Conservation (phyloP, 2,888 invertebrate species). For the Hipparchia semele region DNA sequence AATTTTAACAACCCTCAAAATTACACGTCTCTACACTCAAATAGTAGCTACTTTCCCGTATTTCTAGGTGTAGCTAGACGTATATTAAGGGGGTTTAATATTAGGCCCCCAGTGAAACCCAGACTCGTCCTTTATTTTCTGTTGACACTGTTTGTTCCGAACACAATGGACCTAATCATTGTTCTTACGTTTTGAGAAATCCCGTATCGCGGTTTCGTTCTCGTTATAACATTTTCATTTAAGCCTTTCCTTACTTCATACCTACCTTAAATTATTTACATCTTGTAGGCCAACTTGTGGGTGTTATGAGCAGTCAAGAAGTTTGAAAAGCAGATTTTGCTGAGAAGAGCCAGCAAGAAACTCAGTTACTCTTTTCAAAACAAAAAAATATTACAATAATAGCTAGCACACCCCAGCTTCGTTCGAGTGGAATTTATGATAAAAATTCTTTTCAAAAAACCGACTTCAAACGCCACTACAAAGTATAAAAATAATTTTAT, state of each 20-base stretch:
- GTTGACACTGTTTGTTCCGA: conserved; percentile 64
- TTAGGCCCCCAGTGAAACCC: conserved; percentile 53
- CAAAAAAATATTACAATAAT: too few relatives aligned
- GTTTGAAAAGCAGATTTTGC: too few relatives aligned
- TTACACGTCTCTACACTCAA: neutral
- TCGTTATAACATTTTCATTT: conserved; percentile 19
- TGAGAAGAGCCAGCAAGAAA: too few relatives aligned
- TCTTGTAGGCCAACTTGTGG: too few relatives aligned
- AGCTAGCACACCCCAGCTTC: too few relatives aligned
- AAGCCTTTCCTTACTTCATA: conserved; percentile 2
- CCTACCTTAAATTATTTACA: neutral
- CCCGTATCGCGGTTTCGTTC: conserved; percentile 36
- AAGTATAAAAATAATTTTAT: too few relatives aligned
- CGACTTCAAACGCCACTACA: too few relatives aligned
- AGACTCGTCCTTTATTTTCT: conserved; percentile 61
- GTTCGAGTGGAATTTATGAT: too few relatives aligned
- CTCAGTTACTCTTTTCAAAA: too few relatives aligned
- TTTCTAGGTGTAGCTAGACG: conserved; percentile 17
- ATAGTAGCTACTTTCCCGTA: neutral
- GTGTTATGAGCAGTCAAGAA: too few relatives aligned
- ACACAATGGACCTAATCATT: conserved; percentile 61
- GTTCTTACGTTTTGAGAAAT: conserved; percentile 51
- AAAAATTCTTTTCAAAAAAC: too few relatives aligned
- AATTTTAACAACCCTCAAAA: neutral
- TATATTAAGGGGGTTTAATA: conserved; percentile 37